Evolutionary conservation across 2,797 vertebrate genomes (phyloP).

Genomic region (Chloroceryle amazona): DNA sequence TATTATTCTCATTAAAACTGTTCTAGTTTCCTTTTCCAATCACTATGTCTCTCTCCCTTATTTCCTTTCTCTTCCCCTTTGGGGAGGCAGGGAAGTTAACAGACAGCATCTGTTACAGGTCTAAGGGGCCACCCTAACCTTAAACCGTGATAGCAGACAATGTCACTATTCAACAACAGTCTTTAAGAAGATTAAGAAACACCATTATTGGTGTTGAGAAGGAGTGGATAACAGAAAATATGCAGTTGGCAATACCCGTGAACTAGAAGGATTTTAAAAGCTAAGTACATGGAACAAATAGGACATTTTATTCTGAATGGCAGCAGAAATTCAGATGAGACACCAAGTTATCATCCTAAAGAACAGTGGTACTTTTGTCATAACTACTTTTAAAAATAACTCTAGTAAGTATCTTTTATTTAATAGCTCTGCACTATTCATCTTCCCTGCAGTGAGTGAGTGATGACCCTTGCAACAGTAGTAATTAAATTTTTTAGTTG

Average conservation of each 20-base stretch:
- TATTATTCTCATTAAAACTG: no score
- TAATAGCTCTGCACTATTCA: constrained; percentile 19
- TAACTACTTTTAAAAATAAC: constrained; percentile 25
- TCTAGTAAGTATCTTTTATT: constrained; percentile 41
- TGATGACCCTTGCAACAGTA: constrained; percentile 25
- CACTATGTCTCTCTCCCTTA: no score
- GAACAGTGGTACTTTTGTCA: constrained; percentile 31
- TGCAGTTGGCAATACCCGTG: background rate
- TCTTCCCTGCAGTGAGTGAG: constrained; percentile 25
- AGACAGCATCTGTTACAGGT: no score
- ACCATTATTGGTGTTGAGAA: background rate
- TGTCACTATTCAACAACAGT: background rate
- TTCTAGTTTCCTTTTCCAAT: no score
- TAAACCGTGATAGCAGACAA: background rate
- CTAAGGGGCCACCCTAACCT: no score
- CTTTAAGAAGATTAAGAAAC: background rate
- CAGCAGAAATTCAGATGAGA: constrained; percentile 35
- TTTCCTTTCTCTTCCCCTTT: no score
- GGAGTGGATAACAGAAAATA: background rate
- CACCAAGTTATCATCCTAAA: constrained; percentile 9
- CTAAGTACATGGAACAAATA: background rate
- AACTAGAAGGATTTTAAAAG: constrained; percentile 5
- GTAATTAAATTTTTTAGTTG: constrained; percentile 64
- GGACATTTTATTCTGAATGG: constrained; percentile 29
- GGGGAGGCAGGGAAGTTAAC: no score